Conservation (phyloP, 2,797 vertebrate species). For the Hydrophis major region DNA sequence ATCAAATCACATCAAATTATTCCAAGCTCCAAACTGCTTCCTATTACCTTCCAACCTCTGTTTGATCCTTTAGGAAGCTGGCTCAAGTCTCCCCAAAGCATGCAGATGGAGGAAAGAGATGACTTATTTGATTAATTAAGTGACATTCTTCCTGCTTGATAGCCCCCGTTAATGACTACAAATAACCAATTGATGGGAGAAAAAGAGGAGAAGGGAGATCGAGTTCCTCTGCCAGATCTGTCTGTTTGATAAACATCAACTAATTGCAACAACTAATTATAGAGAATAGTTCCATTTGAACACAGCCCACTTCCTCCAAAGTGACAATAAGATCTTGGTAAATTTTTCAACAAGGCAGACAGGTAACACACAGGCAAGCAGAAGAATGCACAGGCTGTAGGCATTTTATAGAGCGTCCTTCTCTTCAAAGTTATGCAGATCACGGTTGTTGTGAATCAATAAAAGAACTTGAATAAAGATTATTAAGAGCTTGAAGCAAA, state of each 20-base stretch:
- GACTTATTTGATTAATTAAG: constrained; percentile 21
- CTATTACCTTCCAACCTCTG: neutral
- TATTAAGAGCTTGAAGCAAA: too few species aligned
- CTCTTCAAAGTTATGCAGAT: neutral
- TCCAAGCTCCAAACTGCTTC: neutral
- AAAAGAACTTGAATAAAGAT: too few species aligned
- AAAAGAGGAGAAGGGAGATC: neutral
- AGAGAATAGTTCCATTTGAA: constrained; percentile 5
- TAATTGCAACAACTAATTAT: constrained; percentile 33
- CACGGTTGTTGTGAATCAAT: neutral
- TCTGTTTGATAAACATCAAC: constrained; percentile 34
- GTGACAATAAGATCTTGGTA: constrained; percentile 10
- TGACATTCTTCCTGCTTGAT: constrained; percentile 2
- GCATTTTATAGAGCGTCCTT: neutral
- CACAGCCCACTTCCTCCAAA: neutral
- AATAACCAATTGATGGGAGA: constrained; percentile 18
- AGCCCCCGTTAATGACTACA: constrained; percentile 11
- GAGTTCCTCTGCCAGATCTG: constrained; percentile 21
- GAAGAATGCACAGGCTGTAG: neutral
- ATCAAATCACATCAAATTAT: neutral
- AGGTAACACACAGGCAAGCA: neutral
- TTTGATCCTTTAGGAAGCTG: constrained; percentile 1
- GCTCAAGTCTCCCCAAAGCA: neutral
- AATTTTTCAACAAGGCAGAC: constrained; percentile 16
- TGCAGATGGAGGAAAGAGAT: constrained; percentile 9